These are phyloP conservation scores for Ophion slaviceki DNA, from an alignment of 2,888 invertebrate genomes.

Conservation along the genomic window DNA sequence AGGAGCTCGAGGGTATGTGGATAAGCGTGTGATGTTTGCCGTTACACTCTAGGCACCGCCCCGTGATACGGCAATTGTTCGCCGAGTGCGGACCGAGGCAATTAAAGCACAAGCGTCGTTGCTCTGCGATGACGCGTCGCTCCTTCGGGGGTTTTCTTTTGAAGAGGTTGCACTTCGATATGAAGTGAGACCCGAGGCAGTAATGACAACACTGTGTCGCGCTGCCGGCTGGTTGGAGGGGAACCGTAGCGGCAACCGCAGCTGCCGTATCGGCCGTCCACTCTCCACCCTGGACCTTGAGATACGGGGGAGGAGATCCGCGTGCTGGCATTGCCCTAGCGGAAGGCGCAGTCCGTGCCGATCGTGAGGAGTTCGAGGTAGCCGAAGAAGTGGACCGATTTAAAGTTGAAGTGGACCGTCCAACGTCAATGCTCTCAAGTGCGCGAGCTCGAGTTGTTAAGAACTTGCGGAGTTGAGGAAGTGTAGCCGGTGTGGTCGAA, in stretches of 20 bases:
- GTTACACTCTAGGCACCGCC: conserved; percentile 13
- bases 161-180: background rate
- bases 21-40: conserved; percentile 3
- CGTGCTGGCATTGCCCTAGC: background rate
- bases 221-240: background rate
- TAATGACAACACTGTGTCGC: conserved; percentile 3
- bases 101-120: conserved; percentile 13
- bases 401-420: too few species aligned
- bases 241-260: background rate
- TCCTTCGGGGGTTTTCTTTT: background rate
- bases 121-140: background rate
- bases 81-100: conserved; percentile 23
- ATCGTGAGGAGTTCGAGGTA: too few species aligned
- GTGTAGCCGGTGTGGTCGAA: too few species aligned
- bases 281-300: background rate
- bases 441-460: too few species aligned
- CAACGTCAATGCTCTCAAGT: too few species aligned
- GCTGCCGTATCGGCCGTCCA: background rate
- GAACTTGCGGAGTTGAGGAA: too few species aligned
- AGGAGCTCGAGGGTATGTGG: too few species aligned
- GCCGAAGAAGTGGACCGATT: too few species aligned
- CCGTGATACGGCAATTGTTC: conserved; percentile 2
- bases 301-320: background rate
- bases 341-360: background rate
- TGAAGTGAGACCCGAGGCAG: conserved; percentile 3